Base-by-base conservation (phyloP, 2,113 vertebrate genomes). In the Macrotis lagotis region DNA sequence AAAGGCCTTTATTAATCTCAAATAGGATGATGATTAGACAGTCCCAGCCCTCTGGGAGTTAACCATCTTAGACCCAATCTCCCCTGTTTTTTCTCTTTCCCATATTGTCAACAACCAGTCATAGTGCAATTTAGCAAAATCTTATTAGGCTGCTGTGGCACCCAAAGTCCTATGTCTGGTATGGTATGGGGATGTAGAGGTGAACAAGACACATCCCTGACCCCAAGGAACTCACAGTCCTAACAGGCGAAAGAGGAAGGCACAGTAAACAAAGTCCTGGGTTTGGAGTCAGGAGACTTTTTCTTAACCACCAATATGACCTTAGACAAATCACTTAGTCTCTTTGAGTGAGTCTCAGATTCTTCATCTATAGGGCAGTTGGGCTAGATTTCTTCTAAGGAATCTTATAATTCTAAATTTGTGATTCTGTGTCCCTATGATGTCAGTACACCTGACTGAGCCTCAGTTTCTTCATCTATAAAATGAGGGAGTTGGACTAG, bases 261-360 rank as follows among this genome's bases (percentile, higher is more conserved):
- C 52, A 53, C 52, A 53, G 12, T 53, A 31, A 31, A 66, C 12
- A 26, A 91, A 95, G 95, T 89, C 66, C 91, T 92, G 37, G 55
- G 24, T 94, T 92, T 95, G n/a, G 74, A 53, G 47, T 93, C 94
- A 92, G 9, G 22, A 88, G 49, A 94, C 16, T 47, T 44, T 14
- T 19, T 92, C 37, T 95, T 59, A 59, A 51, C 12, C 92, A 93
- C 47, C 53, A 37, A 47, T 83, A 25, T 90, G 48, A 96, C 7
- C 48, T 92, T 92, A 48, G 93, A 66, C 92, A 93, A 92, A 37
- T 92, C 66, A 66, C 12, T 95, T 94, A 97, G 92, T 16, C 26
- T 95, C 25, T 94, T 44, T 96, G 28, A n/a, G 19, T 7, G 28
- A n/a, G 19, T 3, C 37, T 95, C 51, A 19, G 16, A 94, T 94